These are phyloP conservation scores for Maconellicoccus hirsutus DNA, from an alignment of 1,140 invertebrate genomes.

Conservation along the genomic window DNA sequence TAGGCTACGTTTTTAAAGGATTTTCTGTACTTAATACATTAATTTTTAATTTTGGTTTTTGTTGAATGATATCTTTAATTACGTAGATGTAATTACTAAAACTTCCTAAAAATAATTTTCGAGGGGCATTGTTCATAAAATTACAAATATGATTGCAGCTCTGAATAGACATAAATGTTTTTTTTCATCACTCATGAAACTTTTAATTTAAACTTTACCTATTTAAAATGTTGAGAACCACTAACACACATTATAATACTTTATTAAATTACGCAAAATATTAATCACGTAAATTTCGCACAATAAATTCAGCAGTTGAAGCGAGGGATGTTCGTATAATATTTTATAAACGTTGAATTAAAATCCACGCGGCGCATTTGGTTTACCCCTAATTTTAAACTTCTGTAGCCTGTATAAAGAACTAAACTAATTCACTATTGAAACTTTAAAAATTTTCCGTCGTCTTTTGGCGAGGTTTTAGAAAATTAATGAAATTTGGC, in stretches of 20 bases:
- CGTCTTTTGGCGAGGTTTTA: neutral
- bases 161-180: no score
- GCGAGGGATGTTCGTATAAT: neutral
- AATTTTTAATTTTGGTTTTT: no score
- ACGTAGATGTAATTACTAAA: no score
- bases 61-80: no score
- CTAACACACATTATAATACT: neutral
- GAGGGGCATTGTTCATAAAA: no score
- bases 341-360: neutral
- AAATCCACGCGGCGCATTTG: neutral
- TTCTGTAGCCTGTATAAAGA: neutral
- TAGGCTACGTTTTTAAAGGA: no score
- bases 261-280: neutral
- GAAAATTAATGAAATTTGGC: neutral
- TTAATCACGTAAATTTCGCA: slow-evolving; percentile 9
- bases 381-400: neutral
- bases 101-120: no score
- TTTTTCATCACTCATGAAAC: no score
- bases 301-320: neutral
- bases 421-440: neutral
- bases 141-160: no score
- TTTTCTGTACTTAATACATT: no score
- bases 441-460: neutral
- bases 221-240: neutral
- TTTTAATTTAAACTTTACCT: no score